phyloP scores from a whole-genome alignment of 2,797 vertebrate genomes.

The Takifugu rubripes region DNA sequence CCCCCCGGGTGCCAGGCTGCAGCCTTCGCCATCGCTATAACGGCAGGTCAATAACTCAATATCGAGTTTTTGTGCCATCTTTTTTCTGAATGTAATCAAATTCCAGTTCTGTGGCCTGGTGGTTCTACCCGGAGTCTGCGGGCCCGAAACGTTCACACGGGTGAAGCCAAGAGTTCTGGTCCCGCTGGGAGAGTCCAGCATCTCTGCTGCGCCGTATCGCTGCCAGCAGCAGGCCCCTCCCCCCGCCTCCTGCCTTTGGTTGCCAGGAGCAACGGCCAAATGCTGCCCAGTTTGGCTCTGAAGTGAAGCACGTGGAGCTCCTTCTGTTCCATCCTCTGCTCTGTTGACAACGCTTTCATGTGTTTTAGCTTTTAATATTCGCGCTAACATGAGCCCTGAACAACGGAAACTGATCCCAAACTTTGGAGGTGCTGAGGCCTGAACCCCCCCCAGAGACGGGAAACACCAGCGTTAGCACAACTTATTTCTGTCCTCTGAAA shows the following conservation, averaged over 20 bases:
- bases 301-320: slow-evolving; percentile 44
- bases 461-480: too few species aligned
- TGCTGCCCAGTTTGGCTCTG: slow-evolving; percentile 58
- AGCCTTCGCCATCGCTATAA: too few species aligned
- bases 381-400: too few species aligned
- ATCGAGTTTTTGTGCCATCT: too few species aligned
- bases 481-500: too few species aligned
- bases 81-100: too few species aligned
- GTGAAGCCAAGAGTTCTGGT: slow-evolving; percentile 45
- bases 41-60: too few species aligned
- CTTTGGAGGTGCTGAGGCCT: too few species aligned
- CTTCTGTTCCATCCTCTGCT: slow-evolving; percentile 34
- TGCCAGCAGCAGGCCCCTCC: slow-evolving; percentile 44
- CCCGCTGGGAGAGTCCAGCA: slow-evolving; percentile 51
- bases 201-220: slow-evolving; percentile 20
- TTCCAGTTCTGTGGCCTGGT: neutral
- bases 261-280: slow-evolving; percentile 62
- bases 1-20: too few species aligned
- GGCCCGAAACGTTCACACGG: slow-evolving; percentile 24
- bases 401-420: too few species aligned
- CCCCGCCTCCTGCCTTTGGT: slow-evolving; percentile 33
- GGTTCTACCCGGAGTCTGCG: slow-evolving; percentile 16
- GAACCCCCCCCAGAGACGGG: too few species aligned
- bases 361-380: neutral
- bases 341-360: slow-evolving; percentile 20